phyloP scores from a whole-genome alignment of 2,888 invertebrate species.

The Sinelater perroti region DNA sequence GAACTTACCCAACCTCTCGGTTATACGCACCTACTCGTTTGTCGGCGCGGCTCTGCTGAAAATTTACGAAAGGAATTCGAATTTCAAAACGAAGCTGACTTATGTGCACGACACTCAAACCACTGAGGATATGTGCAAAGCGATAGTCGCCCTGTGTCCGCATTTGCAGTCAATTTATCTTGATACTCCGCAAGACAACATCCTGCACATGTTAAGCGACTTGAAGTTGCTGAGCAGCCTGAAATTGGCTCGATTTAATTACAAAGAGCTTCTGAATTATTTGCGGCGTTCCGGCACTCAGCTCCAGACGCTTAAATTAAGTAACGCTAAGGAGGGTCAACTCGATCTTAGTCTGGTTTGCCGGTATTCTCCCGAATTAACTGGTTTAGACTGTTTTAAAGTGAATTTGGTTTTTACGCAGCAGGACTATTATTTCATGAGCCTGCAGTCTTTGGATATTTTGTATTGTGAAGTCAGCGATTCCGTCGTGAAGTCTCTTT shows the following conservation, averaged over 20 bases:
- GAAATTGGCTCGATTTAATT: conserved; percentile 70
- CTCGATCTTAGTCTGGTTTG: conserved; percentile 54
- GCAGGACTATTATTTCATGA: conserved; percentile 68
- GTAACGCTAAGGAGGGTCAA: conserved; percentile 48
- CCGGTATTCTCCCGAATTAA: conserved; percentile 61
- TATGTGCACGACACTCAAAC: conserved; percentile 74
- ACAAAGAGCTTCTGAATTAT: conserved; percentile 67
- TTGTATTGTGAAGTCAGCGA: conserved; percentile 70
- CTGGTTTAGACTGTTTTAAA: conserved; percentile 72
- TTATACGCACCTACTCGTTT: conserved; percentile 73
- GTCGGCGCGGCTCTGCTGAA: conserved; percentile 70
- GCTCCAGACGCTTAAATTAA: conserved; percentile 53
- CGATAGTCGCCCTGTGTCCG: conserved; percentile 70
- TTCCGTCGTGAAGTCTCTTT: conserved; percentile 67
- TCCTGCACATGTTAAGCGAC: conserved; percentile 63
- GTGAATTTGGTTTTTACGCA: conserved; percentile 68
- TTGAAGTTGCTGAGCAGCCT: conserved; percentile 65
- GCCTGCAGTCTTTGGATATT: conserved; percentile 71
- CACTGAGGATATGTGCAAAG: conserved; percentile 66
- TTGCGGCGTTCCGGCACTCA: conserved; percentile 61
- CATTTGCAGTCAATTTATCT: conserved; percentile 71
- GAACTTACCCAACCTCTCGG: conserved; percentile 70
- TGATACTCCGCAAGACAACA: conserved; percentile 69
- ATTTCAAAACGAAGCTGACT: conserved; percentile 70
- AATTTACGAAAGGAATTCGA: conserved; percentile 64